phyloP scores from a whole-genome alignment of 2,888 invertebrate species.

The Drosophila sordidula region DNA sequence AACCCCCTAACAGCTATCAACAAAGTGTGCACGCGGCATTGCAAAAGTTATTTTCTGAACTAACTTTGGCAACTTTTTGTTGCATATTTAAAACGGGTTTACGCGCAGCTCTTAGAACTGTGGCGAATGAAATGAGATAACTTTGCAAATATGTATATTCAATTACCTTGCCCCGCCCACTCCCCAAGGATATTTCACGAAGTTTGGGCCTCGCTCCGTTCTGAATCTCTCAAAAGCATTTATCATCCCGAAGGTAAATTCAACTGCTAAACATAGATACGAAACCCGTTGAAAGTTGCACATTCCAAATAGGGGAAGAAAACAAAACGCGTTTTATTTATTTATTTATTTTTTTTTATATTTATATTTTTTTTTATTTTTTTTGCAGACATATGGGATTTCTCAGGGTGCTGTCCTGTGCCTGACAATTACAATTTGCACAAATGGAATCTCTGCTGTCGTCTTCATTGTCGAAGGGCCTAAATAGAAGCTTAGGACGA shows the following conservation, averaged over 20 bases:
- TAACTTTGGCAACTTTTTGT: constrained; percentile 66
- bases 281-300: constrained; percentile 31
- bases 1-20: constrained; percentile 27
- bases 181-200: constrained; percentile 28
- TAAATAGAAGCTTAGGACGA: constrained; percentile 29
- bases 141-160: constrained; percentile 72
- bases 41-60: constrained; percentile 61
- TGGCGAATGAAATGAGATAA: constrained; percentile 63
- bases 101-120: constrained; percentile 26
- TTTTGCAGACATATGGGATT: constrained; percentile 20
- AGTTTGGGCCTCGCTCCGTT: constrained; percentile 13
- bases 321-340: constrained; percentile 7
- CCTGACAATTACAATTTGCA: constrained; percentile 66
- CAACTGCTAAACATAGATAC: constrained; percentile 42
- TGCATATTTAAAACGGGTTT: constrained; percentile 70
- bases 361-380: neutral
- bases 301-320: constrained; percentile 4
- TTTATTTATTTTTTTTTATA: neutral
- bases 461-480: constrained; percentile 44
- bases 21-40: constrained; percentile 42
- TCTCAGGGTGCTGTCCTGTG: constrained; percentile 27
- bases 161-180: constrained; percentile 45
- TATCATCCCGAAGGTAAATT: constrained; percentile 40
- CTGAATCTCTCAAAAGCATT: constrained; percentile 47
- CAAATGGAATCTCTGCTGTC: constrained; percentile 55